Evolutionary conservation across 2,797 vertebrate genomes (phyloP).

Genomic region (Triplophysa yarkandensis): DNA sequence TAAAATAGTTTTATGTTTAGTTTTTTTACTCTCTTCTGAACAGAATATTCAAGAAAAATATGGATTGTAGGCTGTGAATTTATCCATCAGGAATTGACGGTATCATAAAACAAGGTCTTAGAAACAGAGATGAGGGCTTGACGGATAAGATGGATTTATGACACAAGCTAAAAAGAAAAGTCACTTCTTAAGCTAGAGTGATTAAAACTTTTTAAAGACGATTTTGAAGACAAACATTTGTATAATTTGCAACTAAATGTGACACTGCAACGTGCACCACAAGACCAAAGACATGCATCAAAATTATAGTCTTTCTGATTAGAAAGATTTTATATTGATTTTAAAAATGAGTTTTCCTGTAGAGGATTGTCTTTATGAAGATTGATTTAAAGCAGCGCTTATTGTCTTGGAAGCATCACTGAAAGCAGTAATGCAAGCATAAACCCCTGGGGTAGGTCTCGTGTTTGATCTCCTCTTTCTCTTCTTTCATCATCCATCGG

Average conservation of each 20-base stretch:
- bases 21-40: too few relatives aligned
- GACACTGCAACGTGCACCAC: not conserved
- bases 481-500: conserved; percentile 12
- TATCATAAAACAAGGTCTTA: not conserved
- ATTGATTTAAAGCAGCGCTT: not conserved
- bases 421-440: conserved; percentile 5
- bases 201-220: not conserved
- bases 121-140: not conserved
- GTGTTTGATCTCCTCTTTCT: not conserved
- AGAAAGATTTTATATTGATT: not conserved
- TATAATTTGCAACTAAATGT: not conserved
- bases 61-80: not conserved
- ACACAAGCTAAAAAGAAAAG: not conserved
- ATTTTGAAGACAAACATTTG: not conserved
- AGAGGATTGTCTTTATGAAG: not conserved
- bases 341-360: not conserved
- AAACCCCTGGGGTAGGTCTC: not conserved
- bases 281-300: not conserved
- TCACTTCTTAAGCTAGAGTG: not conserved
- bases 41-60: too few relatives aligned
- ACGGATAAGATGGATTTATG: not conserved
- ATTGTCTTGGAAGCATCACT: conserved; percentile 9
- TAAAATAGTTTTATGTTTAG: too few relatives aligned
- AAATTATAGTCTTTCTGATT: not conserved
- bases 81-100: not conserved